Base-by-base conservation (phyloP, 30 jellyfish, hydroid and myxozoan species). In the Catostylus mosaicus region DNA sequence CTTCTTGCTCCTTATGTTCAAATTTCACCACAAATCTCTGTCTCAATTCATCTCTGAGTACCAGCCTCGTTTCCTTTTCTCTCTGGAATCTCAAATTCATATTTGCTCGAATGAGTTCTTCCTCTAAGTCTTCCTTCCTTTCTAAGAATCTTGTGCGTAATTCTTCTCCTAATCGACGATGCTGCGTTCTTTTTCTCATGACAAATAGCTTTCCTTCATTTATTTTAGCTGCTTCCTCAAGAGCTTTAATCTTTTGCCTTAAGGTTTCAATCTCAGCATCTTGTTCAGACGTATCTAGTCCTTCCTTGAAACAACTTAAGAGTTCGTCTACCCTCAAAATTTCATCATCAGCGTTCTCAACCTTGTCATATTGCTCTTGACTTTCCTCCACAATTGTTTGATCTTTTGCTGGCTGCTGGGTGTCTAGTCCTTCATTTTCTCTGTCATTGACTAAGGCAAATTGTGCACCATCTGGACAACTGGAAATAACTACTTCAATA, bases 41-140 rank as follows among this genome's bases (percentile, higher is more conserved):
- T 36, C 61, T 35, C 27, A 68, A 36, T 20, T 68, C 66, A 68
- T 68, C 64, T n/a, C 34, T 68, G 22, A 68, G 37, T 23, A 11
- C 80, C 10, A 68, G 33, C n/a, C 45, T 45, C 20, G 26, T 35
- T 7, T 34, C 27, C 64, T 48, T 37, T 20, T 36, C 65, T 3
- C 12, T 48, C 10, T 34, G 80, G 36, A 34, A 36, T 26, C 43
- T 10, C 22, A 68, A 65, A 4, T 36, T 30, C 1, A 36, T 5
- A 0, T 36, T 68, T 35, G 61, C 26, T 45, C 29, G 40, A 1
- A 36, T 32, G 38, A 68, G 5, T 2, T 68, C 80, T 30, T n/a
- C 5, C 61, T 68, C 45, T 2, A 48, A 23, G n/a, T 34, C 19
- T n/a, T 68, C 80, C 34, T 34, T 45, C 64, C 18, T 68, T 1